phyloP scores from a whole-genome alignment of 1,140 invertebrate species.

The Limonius californicus region DNA sequence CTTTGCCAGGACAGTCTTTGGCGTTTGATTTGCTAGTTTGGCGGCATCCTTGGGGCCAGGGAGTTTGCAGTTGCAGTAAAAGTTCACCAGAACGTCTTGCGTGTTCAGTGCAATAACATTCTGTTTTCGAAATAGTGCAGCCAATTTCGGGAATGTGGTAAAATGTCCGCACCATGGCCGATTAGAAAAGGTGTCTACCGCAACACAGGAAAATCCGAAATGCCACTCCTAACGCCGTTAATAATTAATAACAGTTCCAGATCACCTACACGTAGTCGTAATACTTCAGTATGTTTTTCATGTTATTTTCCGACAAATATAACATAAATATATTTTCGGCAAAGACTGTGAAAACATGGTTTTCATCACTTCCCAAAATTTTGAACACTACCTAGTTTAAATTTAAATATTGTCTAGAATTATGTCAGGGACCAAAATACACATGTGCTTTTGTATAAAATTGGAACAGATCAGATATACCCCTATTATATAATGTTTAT shows the following conservation, averaged over 20 bases:
- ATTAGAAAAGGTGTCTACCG: slow-evolving; percentile 58
- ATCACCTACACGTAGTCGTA: neutral
- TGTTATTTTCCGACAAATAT: no score
- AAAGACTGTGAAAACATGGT: no score
- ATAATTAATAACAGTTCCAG: neutral
- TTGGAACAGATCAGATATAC: no score
- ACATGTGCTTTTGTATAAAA: no score
- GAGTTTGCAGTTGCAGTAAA: neutral
- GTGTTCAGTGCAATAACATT: neutral
- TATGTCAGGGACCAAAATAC: no score
- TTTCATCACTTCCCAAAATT: no score
- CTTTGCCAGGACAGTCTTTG: slow-evolving; percentile 20
- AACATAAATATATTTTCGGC: no score
- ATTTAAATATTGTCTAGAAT: no score
- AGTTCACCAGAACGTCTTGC: neutral
- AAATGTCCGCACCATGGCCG: slow-evolving; percentile 60
- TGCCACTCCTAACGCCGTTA: neutral
- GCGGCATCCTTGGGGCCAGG: neutral
- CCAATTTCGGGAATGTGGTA: neutral
- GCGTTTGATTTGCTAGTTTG: slow-evolving; percentile 2
- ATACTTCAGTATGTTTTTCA: neutral
- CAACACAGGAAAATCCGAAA: neutral
- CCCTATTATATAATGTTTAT: no score
- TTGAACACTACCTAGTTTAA: no score
- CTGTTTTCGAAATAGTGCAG: neutral